Base-by-base conservation (phyloP, 2,113 vertebrate genomes). In the Oncorhynchus keta region DNA sequence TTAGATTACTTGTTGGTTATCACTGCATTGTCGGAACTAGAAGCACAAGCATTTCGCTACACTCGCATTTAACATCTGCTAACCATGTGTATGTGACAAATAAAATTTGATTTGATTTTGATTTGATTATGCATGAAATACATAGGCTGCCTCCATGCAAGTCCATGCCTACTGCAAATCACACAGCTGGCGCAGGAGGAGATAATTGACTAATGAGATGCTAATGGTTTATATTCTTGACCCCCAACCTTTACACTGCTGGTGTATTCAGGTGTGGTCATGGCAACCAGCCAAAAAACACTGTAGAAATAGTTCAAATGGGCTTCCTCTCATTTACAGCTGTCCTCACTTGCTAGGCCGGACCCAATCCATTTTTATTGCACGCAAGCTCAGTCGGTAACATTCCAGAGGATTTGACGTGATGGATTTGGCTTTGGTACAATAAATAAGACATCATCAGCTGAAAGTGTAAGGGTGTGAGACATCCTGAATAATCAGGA, bases 171-270 rank as follows among this genome's bases (percentile, higher is more conserved):
- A 55, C 76, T 76, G 74, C 77, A 68, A 55, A 69, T 65, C 32
- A 74, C n/a, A 76, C 75, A 78, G 79, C 82, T 86, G 83, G 55
- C 24, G 75, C 39, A 11, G 62, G 64, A 68, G 30, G 55, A 78
- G 61, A 79, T 83, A 67, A 85, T 82, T 57, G 72, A 81, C 51
- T 57, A 82, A 78, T 70, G 65, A 73, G 55, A 67, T 70, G 68
- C 71, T 75, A 81, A 77, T 84, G 74, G 81, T 80, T 83, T 68
- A 86, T 80, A 84, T 85, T 80, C 75, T 78, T 89, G 83, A 90
- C 86, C 87, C 89, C 83, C 3, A 81, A 85, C 80, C 26, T 75
- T 26, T 22, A 5, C 49, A 22, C 70, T 35, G 26, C 55, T 85
- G 72, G 80, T 81, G 77, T 75, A 88, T 82, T 83, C 85, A 45